Conservation (phyloP, 1,140 invertebrate genomes). For the Monochamus saltuarius region DNA sequence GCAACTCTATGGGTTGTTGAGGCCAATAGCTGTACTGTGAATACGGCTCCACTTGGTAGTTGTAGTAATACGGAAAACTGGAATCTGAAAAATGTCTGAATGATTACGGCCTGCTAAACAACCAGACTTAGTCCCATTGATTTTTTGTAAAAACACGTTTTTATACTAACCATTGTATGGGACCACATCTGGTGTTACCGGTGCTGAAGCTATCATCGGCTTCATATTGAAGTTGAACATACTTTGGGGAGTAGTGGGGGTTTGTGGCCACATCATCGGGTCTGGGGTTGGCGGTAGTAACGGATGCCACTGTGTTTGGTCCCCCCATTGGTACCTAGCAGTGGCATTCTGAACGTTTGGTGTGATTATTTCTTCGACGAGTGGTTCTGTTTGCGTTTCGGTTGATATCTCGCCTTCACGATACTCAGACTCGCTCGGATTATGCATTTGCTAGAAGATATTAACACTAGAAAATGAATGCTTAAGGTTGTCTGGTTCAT, state of each 20-base stretch:
- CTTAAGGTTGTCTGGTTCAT: too few species aligned
- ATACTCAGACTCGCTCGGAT: neutral
- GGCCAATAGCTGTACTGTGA: slow-evolving; percentile 18
- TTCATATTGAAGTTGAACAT: slow-evolving; percentile 30
- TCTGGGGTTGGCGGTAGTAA: slow-evolving; percentile 20
- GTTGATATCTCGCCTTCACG: neutral
- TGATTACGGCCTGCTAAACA: too few species aligned
- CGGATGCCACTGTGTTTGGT: slow-evolving; percentile 18
- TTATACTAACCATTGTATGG: slow-evolving; percentile 37
- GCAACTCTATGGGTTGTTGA: slow-evolving; percentile 13
- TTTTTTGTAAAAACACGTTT: neutral
- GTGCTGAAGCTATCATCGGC: slow-evolving; percentile 38
- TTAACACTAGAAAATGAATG: too few species aligned
- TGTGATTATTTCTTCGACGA: neutral
- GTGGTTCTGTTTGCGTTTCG: neutral
- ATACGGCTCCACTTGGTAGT: slow-evolving; percentile 32
- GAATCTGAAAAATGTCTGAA: neutral
- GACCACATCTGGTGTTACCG: slow-evolving; percentile 37
- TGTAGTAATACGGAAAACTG: slow-evolving; percentile 27
- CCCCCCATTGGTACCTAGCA: slow-evolving; percentile 26
- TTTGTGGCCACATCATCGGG: slow-evolving; percentile 33
- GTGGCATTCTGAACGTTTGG: neutral
- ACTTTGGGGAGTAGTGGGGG: slow-evolving; percentile 19
- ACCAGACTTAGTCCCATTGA: neutral
- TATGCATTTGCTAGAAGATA: slow-evolving; percentile 37